These are phyloP conservation scores for Neolamprologus brichardi DNA, from an alignment of 2,113 vertebrate species.

Conservation along the genomic window DNA sequence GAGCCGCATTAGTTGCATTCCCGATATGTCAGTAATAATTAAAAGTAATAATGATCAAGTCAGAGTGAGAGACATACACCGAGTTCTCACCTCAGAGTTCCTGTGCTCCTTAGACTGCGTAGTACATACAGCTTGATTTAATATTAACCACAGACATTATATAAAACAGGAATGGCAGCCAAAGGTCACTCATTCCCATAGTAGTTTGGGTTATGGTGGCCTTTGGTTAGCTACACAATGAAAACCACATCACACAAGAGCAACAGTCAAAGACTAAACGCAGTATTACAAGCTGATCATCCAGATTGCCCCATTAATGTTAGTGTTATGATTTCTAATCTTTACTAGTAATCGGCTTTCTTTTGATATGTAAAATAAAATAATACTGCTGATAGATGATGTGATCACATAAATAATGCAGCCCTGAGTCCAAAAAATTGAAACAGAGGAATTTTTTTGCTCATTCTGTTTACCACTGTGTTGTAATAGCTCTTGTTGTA, in stretches of 20 bases:
- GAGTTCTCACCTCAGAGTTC: background rate
- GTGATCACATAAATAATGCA: background rate
- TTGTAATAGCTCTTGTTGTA: background rate
- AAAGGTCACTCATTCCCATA: background rate
- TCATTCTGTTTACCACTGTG: background rate
- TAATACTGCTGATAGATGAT: background rate
- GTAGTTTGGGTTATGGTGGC: background rate
- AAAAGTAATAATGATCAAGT: background rate
- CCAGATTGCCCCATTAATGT: background rate
- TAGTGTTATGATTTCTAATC: background rate
- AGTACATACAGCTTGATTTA: background rate
- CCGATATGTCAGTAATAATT: background rate
- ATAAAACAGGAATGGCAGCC: background rate
- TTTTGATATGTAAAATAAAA: background rate
- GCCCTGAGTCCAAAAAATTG: background rate
- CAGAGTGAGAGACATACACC: background rate
- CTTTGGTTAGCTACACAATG: background rate
- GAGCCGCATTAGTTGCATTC: background rate
- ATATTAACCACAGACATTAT: background rate
- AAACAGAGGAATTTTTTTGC: background rate
- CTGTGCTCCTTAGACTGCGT: background rate
- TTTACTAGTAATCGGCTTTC: background rate
- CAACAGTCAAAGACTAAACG: background rate
- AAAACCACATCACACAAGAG: background rate
- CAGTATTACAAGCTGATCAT: background rate